Percentiles rank a stretch among this genome's conserved stretches.
Evolutionary conservation across 2,888 invertebrate genomes (phyloP).

Genomic region (Mactromeris polynyma): DNA sequence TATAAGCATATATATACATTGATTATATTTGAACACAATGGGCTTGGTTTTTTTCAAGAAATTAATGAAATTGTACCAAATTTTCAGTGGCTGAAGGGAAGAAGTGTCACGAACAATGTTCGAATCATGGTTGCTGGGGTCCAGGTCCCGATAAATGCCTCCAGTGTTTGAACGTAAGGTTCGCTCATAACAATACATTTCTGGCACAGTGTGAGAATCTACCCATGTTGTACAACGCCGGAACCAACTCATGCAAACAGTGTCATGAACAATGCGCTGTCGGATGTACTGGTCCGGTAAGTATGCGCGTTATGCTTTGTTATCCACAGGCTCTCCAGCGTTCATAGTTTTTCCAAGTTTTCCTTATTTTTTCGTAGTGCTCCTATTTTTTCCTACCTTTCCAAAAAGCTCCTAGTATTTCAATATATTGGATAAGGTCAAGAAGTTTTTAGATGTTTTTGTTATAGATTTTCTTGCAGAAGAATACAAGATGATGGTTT

Average conservation of each 20-base stretch:
- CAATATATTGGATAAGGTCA: too few species aligned
- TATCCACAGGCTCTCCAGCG: too few species aligned
- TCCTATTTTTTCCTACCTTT: too few species aligned
- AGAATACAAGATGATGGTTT: too few species aligned
- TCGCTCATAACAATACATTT: conserved; percentile 85
- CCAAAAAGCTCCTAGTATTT: too few species aligned
- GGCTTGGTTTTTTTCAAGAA: not conserved
- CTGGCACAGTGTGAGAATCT: conserved; percentile 74
- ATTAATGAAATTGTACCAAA: not conserved
- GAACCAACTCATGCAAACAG: conserved; percentile 91
- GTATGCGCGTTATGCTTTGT: too few species aligned
- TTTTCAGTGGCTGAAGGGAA: conserved; percentile 88
- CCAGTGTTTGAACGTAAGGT: conserved; percentile 92
- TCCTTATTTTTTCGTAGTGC: too few species aligned
- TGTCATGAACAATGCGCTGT: conserved; percentile 96
- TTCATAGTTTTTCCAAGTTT: too few species aligned
- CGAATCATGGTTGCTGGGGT: conserved; percentile 97
- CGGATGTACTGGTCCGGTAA: conserved; percentile 94
- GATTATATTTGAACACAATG: not conserved
- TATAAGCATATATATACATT: not conserved
- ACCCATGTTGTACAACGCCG: conserved; percentile 93
- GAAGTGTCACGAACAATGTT: conserved; percentile 95
- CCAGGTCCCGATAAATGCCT: conserved; percentile 95
- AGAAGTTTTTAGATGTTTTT: too few species aligned
- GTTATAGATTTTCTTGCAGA: too few species aligned